A percentile compares a stretch with the other conserved stretches of the same genome.
phyloP scores from a whole-genome alignment of 2,888 invertebrate species.

The Peribatodes rhomboidaria region DNA sequence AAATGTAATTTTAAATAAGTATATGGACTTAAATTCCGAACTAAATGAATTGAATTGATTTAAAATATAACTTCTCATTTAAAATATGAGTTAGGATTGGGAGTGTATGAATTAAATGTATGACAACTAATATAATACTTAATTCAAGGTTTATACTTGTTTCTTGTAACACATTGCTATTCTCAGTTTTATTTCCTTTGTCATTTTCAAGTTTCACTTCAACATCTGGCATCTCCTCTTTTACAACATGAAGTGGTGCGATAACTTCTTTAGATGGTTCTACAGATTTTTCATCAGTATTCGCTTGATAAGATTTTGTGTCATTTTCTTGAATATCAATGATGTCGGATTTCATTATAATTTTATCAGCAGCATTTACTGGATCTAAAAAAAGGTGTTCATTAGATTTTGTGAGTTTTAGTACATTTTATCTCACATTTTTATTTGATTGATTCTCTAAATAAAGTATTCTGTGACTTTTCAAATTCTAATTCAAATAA shows the following conservation, averaged over 20 bases:
- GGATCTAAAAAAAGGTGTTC: not conserved
- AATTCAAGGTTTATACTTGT: no score
- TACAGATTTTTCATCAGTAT: not conserved
- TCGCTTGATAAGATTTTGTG: not conserved
- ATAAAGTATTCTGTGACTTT: no score
- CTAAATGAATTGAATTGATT: no score
- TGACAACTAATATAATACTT: no score
- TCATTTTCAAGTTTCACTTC: not conserved
- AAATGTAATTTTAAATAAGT: no score
- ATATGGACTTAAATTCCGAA: no score
- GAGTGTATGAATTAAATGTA: no score
- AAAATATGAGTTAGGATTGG: no score
- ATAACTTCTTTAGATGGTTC: not conserved
- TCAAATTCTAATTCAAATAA: no score
- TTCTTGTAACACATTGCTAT: not conserved
- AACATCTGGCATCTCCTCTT: not conserved
- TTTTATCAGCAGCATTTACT: not conserved
- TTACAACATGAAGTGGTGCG: not conserved
- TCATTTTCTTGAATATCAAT: conserved; percentile 8
- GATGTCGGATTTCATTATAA: conserved; percentile 12
- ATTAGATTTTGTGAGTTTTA: not conserved
- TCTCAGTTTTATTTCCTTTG: not conserved
- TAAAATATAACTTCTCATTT: no score
- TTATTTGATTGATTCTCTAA: no score
- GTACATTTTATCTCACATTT: no score